Evolutionary conservation across 2,113 vertebrate species (phyloP).

Genomic region (Nematolebias whitei): DNA sequence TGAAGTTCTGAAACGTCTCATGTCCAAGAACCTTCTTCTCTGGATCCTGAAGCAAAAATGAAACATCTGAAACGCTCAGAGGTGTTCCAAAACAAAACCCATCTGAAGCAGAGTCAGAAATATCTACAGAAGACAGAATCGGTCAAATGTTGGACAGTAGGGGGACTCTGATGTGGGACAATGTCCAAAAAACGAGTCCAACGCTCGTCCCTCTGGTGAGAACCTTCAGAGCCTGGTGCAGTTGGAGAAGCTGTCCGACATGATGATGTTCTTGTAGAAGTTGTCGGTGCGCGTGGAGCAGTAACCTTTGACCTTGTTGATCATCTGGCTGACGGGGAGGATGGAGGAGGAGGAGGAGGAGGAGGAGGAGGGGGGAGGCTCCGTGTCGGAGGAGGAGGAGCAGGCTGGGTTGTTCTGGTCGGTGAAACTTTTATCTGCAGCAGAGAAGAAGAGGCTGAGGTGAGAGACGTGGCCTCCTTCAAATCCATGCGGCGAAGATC

Average conservation of each 20-base stretch:
- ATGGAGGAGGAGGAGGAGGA: slow-evolving; percentile 84
- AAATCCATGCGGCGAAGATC: neutral
- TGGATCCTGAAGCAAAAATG: neutral
- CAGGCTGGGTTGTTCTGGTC: slow-evolving; percentile 80
- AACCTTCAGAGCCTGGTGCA: slow-evolving; percentile 88
- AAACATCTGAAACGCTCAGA: neutral
- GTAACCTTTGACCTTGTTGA: slow-evolving; percentile 94
- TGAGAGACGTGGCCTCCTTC: neutral
- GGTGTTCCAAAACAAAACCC: neutral
- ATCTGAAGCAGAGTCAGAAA: neutral
- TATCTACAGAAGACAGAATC: neutral
- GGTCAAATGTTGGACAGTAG: neutral
- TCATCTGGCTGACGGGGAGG: slow-evolving; percentile 92
- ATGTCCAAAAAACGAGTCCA: neutral
- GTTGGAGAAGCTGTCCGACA: slow-evolving; percentile 90
- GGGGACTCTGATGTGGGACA: neutral
- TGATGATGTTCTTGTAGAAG: slow-evolving; percentile 97
- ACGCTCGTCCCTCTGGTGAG: neutral
- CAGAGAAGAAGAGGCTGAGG: neutral
- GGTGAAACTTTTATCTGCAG: slow-evolving; percentile 82
- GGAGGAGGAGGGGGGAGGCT: slow-evolving; percentile 31
- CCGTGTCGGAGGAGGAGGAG: slow-evolving; percentile 58
- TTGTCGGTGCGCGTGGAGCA: slow-evolving; percentile 90
- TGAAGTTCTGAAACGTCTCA: neutral
- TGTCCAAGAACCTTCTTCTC: neutral